Base-by-base conservation (phyloP, 2,797 vertebrate species). In the Enteromius viviparus region DNA sequence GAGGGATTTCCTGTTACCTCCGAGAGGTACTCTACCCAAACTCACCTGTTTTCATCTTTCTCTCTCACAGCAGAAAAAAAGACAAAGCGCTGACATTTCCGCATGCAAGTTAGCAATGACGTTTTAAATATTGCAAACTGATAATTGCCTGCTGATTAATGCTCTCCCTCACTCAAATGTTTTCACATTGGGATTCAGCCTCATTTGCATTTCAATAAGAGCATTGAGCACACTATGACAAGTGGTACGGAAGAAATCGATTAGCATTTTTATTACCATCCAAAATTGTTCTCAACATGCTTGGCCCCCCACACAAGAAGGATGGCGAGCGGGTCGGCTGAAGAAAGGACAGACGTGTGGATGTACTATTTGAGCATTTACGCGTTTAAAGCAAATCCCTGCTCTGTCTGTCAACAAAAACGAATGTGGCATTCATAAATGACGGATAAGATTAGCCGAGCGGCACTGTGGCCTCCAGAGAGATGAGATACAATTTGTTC, bases 1-100 rank as follows among this genome's bases (percentile, higher is more conserved):
- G 96, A 85, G 96, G 96, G 64, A 97, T 97, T 29, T 97, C 96
- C 89, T 97, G 96, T 88, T 97, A 97, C 89, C 86, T 97, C 75
- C 93, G 96, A 92, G 96, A 97, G 95, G 96, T 96, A 87, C 49
- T 80, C 51, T 37, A 40, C 42, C 49, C 40, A 29, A 75, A 68
- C 45, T n/a, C 40, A 65, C 37, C 79, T 37, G 60, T 19, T 81
- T 71, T 23, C 71, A 40, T 47, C 53, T 45, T 0, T 34, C 49
- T 74, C 55, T 23, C 23, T 45, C 8, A 6, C 51, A 29, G 40
- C 37, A 19, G 42, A 45, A 45, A 29, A 21, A 60, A 74, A 37
- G 19, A 58, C 76, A 85, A 51, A 60, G 29, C 78, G 17, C 37
- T 88, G 82, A 86, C 78, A 85, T 84, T 84, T 85, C 64, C 21